A percentile compares a stretch with the other conserved stretches of the same genome.
These are phyloP conservation scores for Melanotaenia boesemani DNA, from an alignment of 2,797 vertebrate genomes.

Conservation along the genomic window DNA sequence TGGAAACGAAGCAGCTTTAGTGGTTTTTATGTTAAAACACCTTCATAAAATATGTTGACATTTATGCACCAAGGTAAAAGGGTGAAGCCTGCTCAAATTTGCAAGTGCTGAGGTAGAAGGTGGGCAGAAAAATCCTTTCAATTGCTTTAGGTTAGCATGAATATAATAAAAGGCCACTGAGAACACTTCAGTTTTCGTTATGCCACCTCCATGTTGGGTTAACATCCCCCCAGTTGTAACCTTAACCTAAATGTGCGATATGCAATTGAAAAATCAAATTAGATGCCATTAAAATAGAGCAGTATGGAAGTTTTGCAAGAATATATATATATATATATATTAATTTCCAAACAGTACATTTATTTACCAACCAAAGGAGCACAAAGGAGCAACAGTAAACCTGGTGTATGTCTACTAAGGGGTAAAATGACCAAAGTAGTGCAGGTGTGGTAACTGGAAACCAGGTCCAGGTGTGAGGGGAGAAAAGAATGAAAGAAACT, in stretches of 20 bases:
- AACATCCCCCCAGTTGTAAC: no score
- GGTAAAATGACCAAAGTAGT: no score
- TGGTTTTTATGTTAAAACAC: not conserved
- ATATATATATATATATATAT: not conserved
- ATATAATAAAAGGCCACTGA: not conserved
- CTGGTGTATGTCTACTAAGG: no score
- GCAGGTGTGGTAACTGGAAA: no score
- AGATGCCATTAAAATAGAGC: no score
- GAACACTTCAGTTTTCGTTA: not conserved
- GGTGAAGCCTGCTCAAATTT: not conserved
- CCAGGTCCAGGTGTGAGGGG: no score
- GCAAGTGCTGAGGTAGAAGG: not conserved
- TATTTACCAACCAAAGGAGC: not conserved
- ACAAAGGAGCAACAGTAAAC: no score
- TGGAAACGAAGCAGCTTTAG: not conserved
- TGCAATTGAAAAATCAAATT: no score
- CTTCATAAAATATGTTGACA: not conserved
- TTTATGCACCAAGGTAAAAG: not conserved
- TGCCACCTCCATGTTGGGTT: no score
- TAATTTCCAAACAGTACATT: not conserved
- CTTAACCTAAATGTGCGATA: no score
- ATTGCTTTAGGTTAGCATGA: not conserved
- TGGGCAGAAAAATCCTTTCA: not conserved
- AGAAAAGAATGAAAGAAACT: no score
- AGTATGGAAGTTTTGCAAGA: not conserved